phyloP scores from a whole-genome alignment of 2,797 vertebrate species.

The Acanthornis magna region DNA sequence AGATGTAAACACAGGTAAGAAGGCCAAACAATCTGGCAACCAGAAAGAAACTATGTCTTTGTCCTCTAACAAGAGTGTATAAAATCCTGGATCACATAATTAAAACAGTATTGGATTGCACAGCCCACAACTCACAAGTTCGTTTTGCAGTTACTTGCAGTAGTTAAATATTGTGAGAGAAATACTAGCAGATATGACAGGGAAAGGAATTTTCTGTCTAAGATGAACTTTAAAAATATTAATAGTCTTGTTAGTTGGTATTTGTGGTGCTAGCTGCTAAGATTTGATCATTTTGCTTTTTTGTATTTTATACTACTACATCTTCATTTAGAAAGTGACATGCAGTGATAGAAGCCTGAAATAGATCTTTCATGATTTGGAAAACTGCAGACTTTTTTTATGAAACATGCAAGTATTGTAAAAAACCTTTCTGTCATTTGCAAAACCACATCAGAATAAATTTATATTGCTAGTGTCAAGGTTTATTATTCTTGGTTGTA shows the following conservation, averaged over 20 bases:
- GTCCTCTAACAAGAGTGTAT: background rate
- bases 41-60: background rate
- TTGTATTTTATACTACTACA: background rate
- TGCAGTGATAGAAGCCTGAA: background rate
- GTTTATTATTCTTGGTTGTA: background rate
- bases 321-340: constrained; percentile 49
- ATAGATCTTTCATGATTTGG: background rate
- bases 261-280: background rate
- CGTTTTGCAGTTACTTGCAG: background rate
- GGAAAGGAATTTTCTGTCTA: background rate
- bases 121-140: background rate
- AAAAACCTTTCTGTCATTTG: background rate
- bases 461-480: background rate
- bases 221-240: constrained; percentile 28
- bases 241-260: background rate
- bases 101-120: background rate
- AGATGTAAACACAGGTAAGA: background rate
- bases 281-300: constrained; percentile 32
- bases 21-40: background rate
- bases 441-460: background rate
- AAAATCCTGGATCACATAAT: background rate
- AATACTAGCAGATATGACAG: background rate
- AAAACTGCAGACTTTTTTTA: background rate
- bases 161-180: background rate
- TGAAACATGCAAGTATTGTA: background rate